Evolutionary conservation across 1,140 invertebrate species (phyloP).

Genomic region (Euwallacea similis): DNA sequence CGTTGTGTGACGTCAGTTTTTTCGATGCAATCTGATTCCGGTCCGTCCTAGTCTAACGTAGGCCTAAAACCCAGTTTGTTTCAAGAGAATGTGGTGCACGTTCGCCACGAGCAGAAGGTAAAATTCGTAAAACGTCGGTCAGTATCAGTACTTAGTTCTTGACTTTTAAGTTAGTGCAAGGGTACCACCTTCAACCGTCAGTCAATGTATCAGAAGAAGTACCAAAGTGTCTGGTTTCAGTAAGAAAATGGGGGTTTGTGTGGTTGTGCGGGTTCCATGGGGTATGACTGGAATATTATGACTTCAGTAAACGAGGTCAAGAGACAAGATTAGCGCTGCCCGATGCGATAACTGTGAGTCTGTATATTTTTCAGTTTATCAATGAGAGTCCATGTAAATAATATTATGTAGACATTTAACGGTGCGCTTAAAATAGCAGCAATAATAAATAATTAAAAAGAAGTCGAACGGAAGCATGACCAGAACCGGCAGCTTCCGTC

Average conservation of each 20-base stretch:
- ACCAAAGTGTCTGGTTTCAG: not conserved
- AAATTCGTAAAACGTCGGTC: too few species aligned
- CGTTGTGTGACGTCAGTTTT: too few species aligned
- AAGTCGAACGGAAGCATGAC: too few species aligned
- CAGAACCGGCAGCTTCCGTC: too few species aligned
- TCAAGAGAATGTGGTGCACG: conserved; percentile 17
- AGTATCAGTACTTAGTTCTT: not conserved
- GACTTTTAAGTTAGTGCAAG: not conserved
- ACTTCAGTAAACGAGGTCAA: too few species aligned
- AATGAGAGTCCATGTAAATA: not conserved
- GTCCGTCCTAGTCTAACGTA: conserved; percentile 1
- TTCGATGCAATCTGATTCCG: not conserved
- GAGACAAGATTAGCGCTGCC: too few species aligned
- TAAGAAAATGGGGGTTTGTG: too few species aligned
- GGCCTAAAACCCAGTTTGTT: conserved; percentile 7
- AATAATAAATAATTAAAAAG: too few species aligned
- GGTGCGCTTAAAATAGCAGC: too few species aligned
- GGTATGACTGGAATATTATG: too few species aligned
- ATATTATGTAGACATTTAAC: not conserved
- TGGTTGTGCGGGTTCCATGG: too few species aligned
- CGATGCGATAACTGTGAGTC: not conserved
- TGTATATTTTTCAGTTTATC: not conserved
- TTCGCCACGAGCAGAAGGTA: conserved; percentile 9
- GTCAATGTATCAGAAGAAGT: conserved; percentile 2
- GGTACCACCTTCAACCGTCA: not conserved